These are phyloP conservation scores for Sarcophaga variegata DNA, from an alignment of 2,888 invertebrate genomes.

Conservation along the genomic window DNA sequence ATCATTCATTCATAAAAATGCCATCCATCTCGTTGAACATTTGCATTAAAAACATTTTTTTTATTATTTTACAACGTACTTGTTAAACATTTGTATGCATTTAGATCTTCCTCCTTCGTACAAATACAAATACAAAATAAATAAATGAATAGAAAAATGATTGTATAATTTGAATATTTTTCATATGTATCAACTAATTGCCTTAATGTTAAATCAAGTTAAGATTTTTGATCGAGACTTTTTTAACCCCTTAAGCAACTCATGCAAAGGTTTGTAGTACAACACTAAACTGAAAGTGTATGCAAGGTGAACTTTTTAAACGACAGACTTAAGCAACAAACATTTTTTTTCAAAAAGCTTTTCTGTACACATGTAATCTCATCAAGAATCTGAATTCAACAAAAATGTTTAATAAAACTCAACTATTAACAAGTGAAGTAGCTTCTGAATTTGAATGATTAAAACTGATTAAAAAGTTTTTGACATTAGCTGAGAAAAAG, in stretches of 20 bases:
- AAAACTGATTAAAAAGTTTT: too few relatives aligned
- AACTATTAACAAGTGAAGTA: too few relatives aligned
- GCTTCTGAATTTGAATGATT: too few relatives aligned
- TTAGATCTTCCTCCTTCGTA: constrained; percentile 66
- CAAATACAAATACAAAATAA: neutral
- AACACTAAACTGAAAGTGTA: too few relatives aligned
- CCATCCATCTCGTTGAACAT: constrained; percentile 10
- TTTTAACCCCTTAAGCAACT: constrained; percentile 37
- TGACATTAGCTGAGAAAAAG: too few relatives aligned
- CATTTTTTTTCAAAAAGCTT: too few relatives aligned
- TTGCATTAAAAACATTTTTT: constrained; percentile 16
- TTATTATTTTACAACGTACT: constrained; percentile 14
- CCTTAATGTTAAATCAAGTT: constrained; percentile 30
- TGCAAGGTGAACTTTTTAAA: too few relatives aligned
- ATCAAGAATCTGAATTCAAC: too few relatives aligned
- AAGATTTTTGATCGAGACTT: constrained; percentile 4
- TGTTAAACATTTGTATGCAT: constrained; percentile 60
- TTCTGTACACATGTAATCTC: too few relatives aligned
- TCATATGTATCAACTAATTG: constrained; percentile 59
- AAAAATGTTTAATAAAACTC: too few relatives aligned
- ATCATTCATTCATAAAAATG: constrained; percentile 60
- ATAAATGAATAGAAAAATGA: neutral
- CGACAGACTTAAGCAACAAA: too few relatives aligned
- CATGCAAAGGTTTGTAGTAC: too few relatives aligned
- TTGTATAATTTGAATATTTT: constrained; percentile 50